A percentile compares a stretch with the other conserved stretches of the same genome.
phyloP scores from a whole-genome alignment of 2,888 invertebrate species.

The Brenthis daphne region DNA sequence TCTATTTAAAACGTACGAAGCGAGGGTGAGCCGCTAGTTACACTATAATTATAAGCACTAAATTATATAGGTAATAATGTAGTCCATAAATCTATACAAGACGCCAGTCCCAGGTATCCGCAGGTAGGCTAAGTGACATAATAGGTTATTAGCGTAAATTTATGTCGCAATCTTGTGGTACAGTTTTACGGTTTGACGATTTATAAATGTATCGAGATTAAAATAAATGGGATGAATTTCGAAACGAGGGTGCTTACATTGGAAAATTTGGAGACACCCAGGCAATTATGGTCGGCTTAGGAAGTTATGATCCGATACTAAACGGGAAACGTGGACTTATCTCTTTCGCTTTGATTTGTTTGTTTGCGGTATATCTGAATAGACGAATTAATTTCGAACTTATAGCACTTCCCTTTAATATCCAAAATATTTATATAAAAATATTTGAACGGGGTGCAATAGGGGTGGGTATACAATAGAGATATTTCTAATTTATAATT shows the following conservation, averaged over 20 bases:
- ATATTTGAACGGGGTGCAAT: not conserved
- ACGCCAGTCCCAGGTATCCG: not conserved
- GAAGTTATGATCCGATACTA: conserved; percentile 64
- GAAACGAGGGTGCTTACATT: conserved; percentile 50
- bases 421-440: conserved; percentile 1
- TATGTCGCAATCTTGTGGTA: conserved; percentile 15
- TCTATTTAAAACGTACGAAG: too few relatives aligned
- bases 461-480: too few relatives aligned
- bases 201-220: conserved; percentile 31
- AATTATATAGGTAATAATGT: not conserved
- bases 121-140: conserved; percentile 24
- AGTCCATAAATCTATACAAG: not conserved
- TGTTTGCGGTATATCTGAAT: conserved; percentile 57
- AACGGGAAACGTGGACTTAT: conserved; percentile 63
- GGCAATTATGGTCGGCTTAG: conserved; percentile 68
- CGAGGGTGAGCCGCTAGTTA: too few relatives aligned
- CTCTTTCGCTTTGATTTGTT: conserved; percentile 60
- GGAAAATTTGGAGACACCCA: conserved; percentile 55
- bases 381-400: conserved; percentile 60
- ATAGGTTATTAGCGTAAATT: conserved; percentile 18
- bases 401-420: conserved; percentile 3
- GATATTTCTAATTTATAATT: too few relatives aligned
- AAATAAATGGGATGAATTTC: conserved; percentile 48
- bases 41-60: not conserved
- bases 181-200: conserved; percentile 17